Percentiles rank a stretch among this genome's conserved stretches.
phyloP scores from a whole-genome alignment of 92 coral and sea anemone genomes.

The Actinernus sp. region DNA sequence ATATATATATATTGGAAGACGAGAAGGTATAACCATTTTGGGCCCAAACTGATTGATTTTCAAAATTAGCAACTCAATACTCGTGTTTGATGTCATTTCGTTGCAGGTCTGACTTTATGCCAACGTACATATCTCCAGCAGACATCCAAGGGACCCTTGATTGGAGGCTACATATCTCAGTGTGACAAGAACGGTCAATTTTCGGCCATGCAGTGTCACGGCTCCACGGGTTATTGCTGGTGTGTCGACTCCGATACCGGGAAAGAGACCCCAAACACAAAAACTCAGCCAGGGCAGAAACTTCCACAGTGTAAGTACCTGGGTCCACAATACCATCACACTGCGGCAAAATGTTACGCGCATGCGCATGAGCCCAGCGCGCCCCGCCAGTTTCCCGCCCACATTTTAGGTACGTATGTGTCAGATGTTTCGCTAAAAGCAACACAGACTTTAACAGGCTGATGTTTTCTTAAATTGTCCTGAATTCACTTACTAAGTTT shows the following conservation, averaged over 20 bases:
- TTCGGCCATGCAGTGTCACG: slow-evolving; percentile 51
- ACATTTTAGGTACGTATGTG: too few species aligned
- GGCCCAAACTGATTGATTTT: too few species aligned
- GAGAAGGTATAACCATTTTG: too few species aligned
- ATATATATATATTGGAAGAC: too few species aligned
- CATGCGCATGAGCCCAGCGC: background rate
- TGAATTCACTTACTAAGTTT: too few species aligned
- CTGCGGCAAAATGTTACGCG: too few species aligned
- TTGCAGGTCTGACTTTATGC: slow-evolving; percentile 57
- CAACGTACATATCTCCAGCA: slow-evolving; percentile 53
- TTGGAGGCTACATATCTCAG: slow-evolving; percentile 53
- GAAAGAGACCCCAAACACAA: slow-evolving; percentile 47
- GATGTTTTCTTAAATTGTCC: too few species aligned
- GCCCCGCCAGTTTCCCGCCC: too few species aligned
- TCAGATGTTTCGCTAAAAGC: too few species aligned
- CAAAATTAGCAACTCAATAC: too few species aligned
- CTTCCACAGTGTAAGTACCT: slow-evolving; percentile 43
- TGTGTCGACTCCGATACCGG: slow-evolving; percentile 73
- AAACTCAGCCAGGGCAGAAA: slow-evolving; percentile 11
- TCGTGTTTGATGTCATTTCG: too few species aligned
- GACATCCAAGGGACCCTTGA: slow-evolving; percentile 10
- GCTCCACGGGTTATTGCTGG: slow-evolving; percentile 90
- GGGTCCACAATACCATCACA: background rate
- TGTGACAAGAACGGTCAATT: slow-evolving; percentile 45
- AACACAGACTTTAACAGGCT: too few species aligned